Evolutionary conservation across 2,888 invertebrate species (phyloP).

Genomic region (Brachyopa scutellaris): DNA sequence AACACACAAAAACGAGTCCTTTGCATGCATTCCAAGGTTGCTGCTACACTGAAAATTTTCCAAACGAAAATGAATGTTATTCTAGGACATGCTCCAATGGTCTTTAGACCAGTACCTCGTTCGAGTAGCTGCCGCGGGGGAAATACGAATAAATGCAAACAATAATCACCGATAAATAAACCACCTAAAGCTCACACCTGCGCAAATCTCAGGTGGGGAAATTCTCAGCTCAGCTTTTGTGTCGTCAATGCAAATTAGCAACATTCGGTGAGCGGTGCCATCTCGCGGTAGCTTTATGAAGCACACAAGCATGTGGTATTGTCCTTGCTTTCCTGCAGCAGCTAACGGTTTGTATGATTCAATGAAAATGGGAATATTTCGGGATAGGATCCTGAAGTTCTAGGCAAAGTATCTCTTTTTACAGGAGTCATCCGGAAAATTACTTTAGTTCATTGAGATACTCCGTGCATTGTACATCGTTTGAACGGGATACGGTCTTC

Average conservation of each 20-base stretch:
- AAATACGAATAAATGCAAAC: slow-evolving; percentile 18
- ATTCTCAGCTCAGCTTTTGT: slow-evolving; percentile 6
- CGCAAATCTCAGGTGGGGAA: slow-evolving; percentile 41
- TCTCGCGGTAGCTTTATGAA: slow-evolving; percentile 50
- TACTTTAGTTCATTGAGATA: slow-evolving; percentile 76
- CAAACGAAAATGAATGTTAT: slow-evolving; percentile 55
- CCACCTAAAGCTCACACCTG: slow-evolving; percentile 12
- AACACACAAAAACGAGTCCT: slow-evolving; percentile 1
- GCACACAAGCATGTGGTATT: slow-evolving; percentile 30
- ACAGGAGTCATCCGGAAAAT: slow-evolving; percentile 76
- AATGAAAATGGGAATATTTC: slow-evolving; percentile 63
- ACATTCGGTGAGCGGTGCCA: slow-evolving; percentile 18
- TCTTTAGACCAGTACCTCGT: slow-evolving; percentile 46
- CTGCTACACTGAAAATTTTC: slow-evolving; percentile 47
- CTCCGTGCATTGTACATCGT: slow-evolving; percentile 75
- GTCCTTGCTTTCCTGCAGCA: slow-evolving; percentile 58
- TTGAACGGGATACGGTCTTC: slow-evolving; percentile 47
- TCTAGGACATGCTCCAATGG: slow-evolving; percentile 47
- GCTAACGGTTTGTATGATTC: slow-evolving; percentile 48
- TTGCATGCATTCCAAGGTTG: slow-evolving; percentile 63
- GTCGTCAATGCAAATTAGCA: slow-evolving; percentile 47
- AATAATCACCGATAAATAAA: slow-evolving; percentile 51
- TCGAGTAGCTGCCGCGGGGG: background rate
- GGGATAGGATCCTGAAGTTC: slow-evolving; percentile 70
- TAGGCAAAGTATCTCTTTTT: slow-evolving; percentile 57